Base-by-base conservation (phyloP, 2,888 invertebrate genomes). In the Caenorhabditis angaria region DNA sequence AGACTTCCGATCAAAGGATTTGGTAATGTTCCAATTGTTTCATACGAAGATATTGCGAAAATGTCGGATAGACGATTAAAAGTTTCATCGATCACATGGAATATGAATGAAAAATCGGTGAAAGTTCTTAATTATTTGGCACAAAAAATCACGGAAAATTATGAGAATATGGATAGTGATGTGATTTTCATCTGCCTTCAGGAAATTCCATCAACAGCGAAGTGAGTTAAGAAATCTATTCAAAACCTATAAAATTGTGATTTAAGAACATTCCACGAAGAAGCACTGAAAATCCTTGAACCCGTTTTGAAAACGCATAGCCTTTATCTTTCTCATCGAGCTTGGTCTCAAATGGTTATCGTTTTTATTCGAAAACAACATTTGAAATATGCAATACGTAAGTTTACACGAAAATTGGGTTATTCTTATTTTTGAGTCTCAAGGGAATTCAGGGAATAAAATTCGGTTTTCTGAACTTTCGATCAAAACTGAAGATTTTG, bases 281-380 rank as follows among this genome's bases (percentile, higher is more conserved):
- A 83, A 14, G 77, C 82, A 1, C 68, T 84, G 18, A 60, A 59
- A 27, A 73, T 78, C 28, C 53, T 85, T 47, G 79, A 77, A 27
- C 65, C 78, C 14, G 68, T 77, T 10, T 51, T 86, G 6, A 25
- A 58, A 24, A 65, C 65, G 12, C 84, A 86, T 54, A 65, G 70
- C 28, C 73, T 82, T 3, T 85, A 81, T 55, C 76, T 84, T 24
- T 85, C 85, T 25, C 77, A 81, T 41, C 70, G 85, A 32, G 78
- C 80, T 6, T 84, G 84, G 85, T 80, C 81, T n/a, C 85, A 85
- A 65, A 85, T 85, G 84, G 55, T 85, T 8, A 66, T 85, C 20
- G 73, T 85, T 8, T 85, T 83, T 68, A 81, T 85, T 6, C 65
- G 76, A 47, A 72, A 73, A 48, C 68, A 75, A 24, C 81, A 86